A percentile compares a stretch with the other conserved stretches of the same genome.
These are phyloP conservation scores for Amaurobius ferox DNA, from an alignment of 2,888 invertebrate species.

Conservation along the genomic window DNA sequence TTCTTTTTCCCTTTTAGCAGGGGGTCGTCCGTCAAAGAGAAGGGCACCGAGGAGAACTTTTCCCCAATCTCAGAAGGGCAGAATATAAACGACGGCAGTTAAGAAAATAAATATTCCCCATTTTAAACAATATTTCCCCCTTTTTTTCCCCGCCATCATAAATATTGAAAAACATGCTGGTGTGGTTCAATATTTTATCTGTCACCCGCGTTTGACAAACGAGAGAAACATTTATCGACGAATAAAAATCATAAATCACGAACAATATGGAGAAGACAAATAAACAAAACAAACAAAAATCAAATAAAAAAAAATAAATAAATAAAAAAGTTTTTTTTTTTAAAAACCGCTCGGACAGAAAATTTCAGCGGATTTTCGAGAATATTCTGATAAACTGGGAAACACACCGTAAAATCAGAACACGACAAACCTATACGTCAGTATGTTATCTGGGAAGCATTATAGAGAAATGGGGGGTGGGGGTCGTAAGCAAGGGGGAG, in stretches of 20 bases:
- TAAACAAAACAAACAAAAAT: too few species aligned
- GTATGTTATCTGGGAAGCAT: background rate
- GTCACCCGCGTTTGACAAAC: background rate
- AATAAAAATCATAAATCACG: constrained; percentile 7
- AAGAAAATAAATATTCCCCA: constrained; percentile 18
- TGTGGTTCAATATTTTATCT: background rate
- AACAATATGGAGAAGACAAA: constrained; percentile 18
- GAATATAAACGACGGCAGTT: background rate
- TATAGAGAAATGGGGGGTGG: background rate
- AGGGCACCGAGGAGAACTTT: too few species aligned
- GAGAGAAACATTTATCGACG: background rate
- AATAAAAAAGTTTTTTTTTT: too few species aligned
- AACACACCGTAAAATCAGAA: constrained; percentile 1
- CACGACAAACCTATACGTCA: background rate
- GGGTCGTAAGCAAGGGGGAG: background rate
- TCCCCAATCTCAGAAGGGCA: background rate
- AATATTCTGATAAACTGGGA: background rate
- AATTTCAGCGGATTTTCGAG: background rate
- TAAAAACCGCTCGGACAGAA: background rate
- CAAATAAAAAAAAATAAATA: too few species aligned
- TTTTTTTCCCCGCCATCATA: constrained; percentile 2
- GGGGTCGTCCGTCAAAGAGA: too few species aligned
- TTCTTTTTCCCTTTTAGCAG: too few species aligned
- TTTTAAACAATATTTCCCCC: background rate
- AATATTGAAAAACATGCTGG: constrained; percentile 15